Evolutionary conservation across 92 coral and sea anemone genomes (phyloP), one percentile per base, ranked within the genome.

Genomic region (Virgularia gustaviana): DNA sequence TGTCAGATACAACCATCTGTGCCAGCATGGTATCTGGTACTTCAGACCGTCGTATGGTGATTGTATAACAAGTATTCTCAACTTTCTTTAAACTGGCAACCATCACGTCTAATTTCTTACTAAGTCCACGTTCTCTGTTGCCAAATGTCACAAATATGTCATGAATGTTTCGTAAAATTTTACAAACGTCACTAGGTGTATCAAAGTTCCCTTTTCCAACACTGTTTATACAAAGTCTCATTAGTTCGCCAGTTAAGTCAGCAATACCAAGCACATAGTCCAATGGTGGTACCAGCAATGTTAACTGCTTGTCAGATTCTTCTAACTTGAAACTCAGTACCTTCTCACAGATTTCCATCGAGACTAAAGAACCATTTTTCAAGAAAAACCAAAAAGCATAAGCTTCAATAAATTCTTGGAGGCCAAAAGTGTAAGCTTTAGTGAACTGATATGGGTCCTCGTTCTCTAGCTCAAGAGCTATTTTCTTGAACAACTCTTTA

Each of bases 191-290:
- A 44, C 87, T 81, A 6, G 95, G 96, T 8, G 89, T 86, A n/a
- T 64, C 63, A 32, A 73, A 63, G 71, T 87, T 91, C 0, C 96
- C 99, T 34, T 83, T 85, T 0, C 96, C 96, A 12, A 96, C 96
- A 41, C 94, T 84, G 79, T 94, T 94, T n/a, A 94, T 73, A 30
- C 94, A 85, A 22, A 94, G 75, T 9, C 99, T 87, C 99, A 94
- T 94, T 45, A 94, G 37, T 57, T 94, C 99, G 8, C 99, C 99
- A 0, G 99, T 94, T 38, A 94, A 77, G 77, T 94, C 99, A n/a
- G 99, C 92, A 33, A 94, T 70, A 20, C 99, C 99, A 34, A 94
- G 89, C 25, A 90, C 51, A 54, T 87, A 94, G 49, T 94, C 95
- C 6, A 81, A 79, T 19, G 96, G 94, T 53, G 79, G 86, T 30